phyloP scores from a whole-genome alignment of 2,113 vertebrate genomes.

The Etheostoma spectabile region DNA sequence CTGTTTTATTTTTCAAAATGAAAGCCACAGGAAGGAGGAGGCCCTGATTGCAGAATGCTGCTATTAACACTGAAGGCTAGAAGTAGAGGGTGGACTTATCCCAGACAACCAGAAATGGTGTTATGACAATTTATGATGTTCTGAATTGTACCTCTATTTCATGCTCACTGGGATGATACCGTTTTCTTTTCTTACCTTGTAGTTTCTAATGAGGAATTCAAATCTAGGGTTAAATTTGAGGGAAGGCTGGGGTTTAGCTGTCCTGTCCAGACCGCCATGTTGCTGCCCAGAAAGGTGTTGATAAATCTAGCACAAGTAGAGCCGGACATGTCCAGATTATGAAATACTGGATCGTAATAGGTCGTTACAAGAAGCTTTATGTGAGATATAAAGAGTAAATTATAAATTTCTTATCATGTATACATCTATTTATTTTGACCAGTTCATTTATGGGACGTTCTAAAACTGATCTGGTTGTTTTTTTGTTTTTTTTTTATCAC shows the following conservation, averaged over 20 bases:
- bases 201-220: conserved; percentile 78
- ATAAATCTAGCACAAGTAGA: conserved; percentile 76
- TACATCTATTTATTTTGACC: conserved; percentile 94
- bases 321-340: conserved; percentile 71
- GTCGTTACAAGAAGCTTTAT: conserved; percentile 86
- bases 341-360: conserved; percentile 69
- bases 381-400: conserved; percentile 88
- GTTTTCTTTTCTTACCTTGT: conserved; percentile 23
- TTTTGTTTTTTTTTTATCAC: conserved; percentile 36
- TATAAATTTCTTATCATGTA: conserved; percentile 91
- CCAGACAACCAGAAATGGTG: conserved; percentile 22
- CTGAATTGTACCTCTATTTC: conserved; percentile 28
- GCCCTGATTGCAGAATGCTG: conserved; percentile 89
- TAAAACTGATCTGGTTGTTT: conserved; percentile 67
- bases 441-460: conserved; percentile 83
- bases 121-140: conserved; percentile 13
- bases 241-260: conserved; percentile 74
- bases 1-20: conserved; percentile 76
- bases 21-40: conserved; percentile 73
- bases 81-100: conserved; percentile 46
- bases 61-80: conserved; percentile 82
- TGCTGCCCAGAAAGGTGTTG: conserved; percentile 68
- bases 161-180: conserved; percentile 35
- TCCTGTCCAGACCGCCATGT: conserved; percentile 66
- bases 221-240: conserved; percentile 81